Evolutionary conservation across 2,888 invertebrate species (phyloP), one percentile per base, ranked within the genome.

Genomic region (Drosophila nr. fundita): DNA sequence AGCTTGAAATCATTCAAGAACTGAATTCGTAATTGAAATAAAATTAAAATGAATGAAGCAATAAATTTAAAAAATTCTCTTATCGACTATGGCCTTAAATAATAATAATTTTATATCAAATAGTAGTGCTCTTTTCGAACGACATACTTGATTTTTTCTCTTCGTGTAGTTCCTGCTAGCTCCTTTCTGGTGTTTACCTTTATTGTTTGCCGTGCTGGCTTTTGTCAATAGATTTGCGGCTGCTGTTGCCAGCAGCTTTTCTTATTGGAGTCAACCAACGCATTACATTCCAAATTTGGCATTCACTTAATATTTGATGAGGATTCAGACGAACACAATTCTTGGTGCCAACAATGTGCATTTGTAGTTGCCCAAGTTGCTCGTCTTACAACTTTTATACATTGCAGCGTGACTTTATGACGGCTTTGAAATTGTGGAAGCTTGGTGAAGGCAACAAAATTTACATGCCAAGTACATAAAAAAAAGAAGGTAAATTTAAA

Each of bases 341-440:
- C 34, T 55, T 32, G n/a, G 27, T 11, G 38, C 24, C 57, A 82
- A 77, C 71, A 69, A 73, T 79, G 80, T 87, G 74, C 82, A 72
- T 21, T 34, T 6, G 24, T 11, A 15, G 60, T 76, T 72, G 38
- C 48, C 65, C 61, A 72, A 74, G 68, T 76, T 69, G 11, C 50
- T 63, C 54, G 50, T 73, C 68, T 68, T 73, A 70, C 73, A 79
- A 88, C 72, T 88, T 84, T 88, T 60, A 66, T 76, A 80, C 80
- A 84, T 83, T 86, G 83, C 86, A 76, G 69, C 72, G 72, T 80
- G 75, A 74, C 62, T 82, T 67, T 75, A 75, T 70, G 66, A 70
- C n/a, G 65, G 54, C 71, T 75, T 72, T 59, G 57, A 59, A 78
- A 73, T 73, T 73, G 68, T 52, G 50, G 21, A 32, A 64, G 50